Percentiles rank a stretch among this genome's conserved stretches.
phyloP scores from a whole-genome alignment of 2,797 vertebrate species.

The Gymnodraco acuticeps region DNA sequence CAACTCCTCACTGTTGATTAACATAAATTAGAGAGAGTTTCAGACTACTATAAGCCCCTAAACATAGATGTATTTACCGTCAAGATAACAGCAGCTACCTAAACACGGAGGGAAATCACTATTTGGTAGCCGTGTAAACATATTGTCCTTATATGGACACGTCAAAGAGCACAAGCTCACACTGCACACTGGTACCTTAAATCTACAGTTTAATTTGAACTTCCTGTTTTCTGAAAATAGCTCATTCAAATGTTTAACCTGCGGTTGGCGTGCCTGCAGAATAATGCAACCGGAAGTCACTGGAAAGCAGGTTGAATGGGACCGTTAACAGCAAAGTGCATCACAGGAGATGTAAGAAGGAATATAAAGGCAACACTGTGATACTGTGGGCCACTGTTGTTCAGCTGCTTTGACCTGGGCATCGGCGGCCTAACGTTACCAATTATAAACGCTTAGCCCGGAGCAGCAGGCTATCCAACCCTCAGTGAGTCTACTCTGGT shows the following conservation, averaged over 20 bases:
- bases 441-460: constrained; percentile 35
- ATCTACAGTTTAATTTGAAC: constrained; percentile 36
- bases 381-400: neutral
- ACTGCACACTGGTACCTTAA: constrained; percentile 32
- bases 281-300: neutral
- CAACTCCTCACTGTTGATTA: constrained; percentile 6
- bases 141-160: constrained; percentile 81
- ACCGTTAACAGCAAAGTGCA: constrained; percentile 19
- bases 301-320: constrained; percentile 20
- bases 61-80: constrained; percentile 50
- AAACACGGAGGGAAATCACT: constrained; percentile 30
- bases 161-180: constrained; percentile 41
- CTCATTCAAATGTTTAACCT: constrained; percentile 14
- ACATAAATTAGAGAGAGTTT: neutral
- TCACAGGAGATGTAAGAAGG: neutral
- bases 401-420: constrained; percentile 9
- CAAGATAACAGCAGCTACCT: constrained; percentile 17
- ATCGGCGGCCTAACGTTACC: constrained; percentile 53
- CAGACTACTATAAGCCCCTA: neutral
- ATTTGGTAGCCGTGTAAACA: constrained; percentile 26
- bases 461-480: constrained; percentile 25
- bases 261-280: neutral
- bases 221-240: constrained; percentile 64
- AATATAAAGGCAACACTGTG: constrained; percentile 1
- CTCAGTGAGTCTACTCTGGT: neutral